Conservation (phyloP, 2,113 vertebrate species). For the Dicrurus megarhynchus region DNA sequence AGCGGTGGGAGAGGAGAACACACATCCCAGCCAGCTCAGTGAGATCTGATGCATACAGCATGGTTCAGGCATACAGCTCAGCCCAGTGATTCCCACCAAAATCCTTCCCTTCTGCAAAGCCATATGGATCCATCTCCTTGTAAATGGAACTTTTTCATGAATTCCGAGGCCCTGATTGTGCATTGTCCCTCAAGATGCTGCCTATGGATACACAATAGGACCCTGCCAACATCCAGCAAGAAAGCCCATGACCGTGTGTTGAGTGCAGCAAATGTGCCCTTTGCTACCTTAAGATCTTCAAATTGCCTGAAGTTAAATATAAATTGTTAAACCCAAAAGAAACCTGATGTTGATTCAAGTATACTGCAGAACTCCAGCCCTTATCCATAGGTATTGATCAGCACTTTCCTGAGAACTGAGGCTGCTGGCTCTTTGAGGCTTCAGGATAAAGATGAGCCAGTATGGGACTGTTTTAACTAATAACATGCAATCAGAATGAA, state of each 20-base stretch:
- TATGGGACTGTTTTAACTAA: neutral
- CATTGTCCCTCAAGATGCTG: accelerated
- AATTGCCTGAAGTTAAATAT: neutral
- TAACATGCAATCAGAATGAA: neutral
- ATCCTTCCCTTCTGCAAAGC: neutral
- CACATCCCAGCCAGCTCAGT: neutral
- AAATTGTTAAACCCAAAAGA: neutral
- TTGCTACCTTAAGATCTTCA: neutral
- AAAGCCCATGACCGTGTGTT: neutral
- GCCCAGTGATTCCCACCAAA: neutral
- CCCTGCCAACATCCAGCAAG: neutral
- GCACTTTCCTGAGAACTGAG: neutral
- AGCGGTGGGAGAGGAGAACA: accelerated
- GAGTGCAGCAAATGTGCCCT: neutral
- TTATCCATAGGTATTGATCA: neutral
- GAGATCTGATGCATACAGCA: neutral
- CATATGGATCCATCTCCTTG: neutral
- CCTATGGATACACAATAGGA: neutral
- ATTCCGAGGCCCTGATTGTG: neutral
- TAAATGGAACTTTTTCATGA: neutral
- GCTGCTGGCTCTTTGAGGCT: neutral
- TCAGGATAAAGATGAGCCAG: neutral
- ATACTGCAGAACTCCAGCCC: neutral
- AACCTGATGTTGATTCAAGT: neutral
- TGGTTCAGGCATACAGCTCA: accelerated